A percentile compares a stretch with the other conserved stretches of the same genome.
These are phyloP conservation scores for Aricia artaxerxes DNA, from an alignment of 2,888 invertebrate species.

Conservation along the genomic window DNA sequence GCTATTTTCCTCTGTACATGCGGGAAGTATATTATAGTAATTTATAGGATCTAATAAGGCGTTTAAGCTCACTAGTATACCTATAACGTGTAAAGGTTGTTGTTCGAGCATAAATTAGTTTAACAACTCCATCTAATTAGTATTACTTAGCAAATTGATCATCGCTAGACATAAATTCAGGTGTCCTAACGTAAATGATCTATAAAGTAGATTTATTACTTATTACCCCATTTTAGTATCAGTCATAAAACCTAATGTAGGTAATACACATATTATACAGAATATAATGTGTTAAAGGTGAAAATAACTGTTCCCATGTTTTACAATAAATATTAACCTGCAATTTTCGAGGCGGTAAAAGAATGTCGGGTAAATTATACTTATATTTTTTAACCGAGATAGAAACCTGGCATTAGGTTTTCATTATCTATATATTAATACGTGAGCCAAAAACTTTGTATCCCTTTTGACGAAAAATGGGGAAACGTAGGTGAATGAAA, in stretches of 20 bases:
- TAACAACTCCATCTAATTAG: background rate
- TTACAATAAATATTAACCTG: too few relatives aligned
- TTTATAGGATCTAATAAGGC: background rate
- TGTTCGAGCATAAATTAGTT: constrained; percentile 1
- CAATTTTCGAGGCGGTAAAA: too few relatives aligned
- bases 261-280: background rate
- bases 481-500: too few relatives aligned
- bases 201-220: background rate
- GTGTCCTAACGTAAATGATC: background rate
- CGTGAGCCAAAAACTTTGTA: too few relatives aligned
- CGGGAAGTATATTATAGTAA: background rate
- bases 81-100: background rate
- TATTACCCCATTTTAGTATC: background rate
- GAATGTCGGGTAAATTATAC: too few relatives aligned
- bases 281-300: too few relatives aligned
- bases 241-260: background rate
- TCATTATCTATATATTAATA: too few relatives aligned
- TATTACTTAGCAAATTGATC: background rate
- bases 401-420: too few relatives aligned
- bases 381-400: too few relatives aligned
- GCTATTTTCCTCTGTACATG: background rate
- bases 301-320: too few relatives aligned
- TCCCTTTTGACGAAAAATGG: too few relatives aligned
- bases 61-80: background rate
- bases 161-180: background rate